phyloP scores from a whole-genome alignment of 2,888 invertebrate species.

The Drosophila tripunctata region DNA sequence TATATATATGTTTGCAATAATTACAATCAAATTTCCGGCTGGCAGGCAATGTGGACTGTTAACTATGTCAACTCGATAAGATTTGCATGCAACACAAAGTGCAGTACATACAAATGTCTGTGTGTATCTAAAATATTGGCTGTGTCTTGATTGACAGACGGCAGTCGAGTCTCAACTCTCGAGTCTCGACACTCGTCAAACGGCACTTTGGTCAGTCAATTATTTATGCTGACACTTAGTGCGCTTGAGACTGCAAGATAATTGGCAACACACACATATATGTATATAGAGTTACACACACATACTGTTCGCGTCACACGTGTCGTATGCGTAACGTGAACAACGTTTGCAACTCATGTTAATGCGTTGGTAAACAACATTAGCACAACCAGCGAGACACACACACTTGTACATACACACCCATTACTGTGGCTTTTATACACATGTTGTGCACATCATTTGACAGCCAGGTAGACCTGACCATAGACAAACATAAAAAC shows the following conservation, averaged over 20 bases:
- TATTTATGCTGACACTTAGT: conserved; percentile 79
- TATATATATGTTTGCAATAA: conserved; percentile 61
- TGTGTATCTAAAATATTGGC: conserved; percentile 17
- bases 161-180: conserved; percentile 33
- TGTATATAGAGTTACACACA: conserved; percentile 9
- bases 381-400: conserved; percentile 38
- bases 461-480: conserved; percentile 49
- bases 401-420: conserved; percentile 9
- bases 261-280: conserved; percentile 54
- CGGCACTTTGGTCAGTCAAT: conserved; percentile 70
- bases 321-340: conserved; percentile 71
- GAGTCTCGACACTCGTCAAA: conserved; percentile 56
- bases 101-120: not conserved
- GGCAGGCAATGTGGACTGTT: conserved; percentile 41
- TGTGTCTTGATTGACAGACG: conserved; percentile 31
- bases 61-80: conserved; percentile 76
- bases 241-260: conserved; percentile 64
- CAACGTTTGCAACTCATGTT: conserved; percentile 52
- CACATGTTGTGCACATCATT: conserved; percentile 20
- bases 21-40: conserved; percentile 72
- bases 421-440: conserved; percentile 14
- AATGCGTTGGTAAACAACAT: conserved; percentile 78
- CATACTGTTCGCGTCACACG: conserved; percentile 41
- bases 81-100: conserved; percentile 46
- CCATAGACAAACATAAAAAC: conserved; percentile 55